Base-by-base conservation (phyloP, 2,797 vertebrate species). In the Micropoecilia bifurca region DNA sequence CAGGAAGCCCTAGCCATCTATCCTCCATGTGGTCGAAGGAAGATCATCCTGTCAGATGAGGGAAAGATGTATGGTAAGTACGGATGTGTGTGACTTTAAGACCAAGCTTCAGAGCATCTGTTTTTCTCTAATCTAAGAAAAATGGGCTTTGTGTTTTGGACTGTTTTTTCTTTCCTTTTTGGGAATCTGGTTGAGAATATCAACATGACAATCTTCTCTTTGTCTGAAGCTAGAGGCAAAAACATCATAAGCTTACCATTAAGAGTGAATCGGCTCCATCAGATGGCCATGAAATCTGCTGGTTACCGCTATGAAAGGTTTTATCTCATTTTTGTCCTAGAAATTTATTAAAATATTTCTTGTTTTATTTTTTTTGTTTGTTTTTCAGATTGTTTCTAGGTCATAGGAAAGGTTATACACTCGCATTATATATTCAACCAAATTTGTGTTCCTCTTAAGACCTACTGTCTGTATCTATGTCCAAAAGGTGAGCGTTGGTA, bases 1-100 rank as follows among this genome's bases (percentile, higher is more conserved):
- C 99, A 99, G 95, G 99, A 99, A 94, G 99, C 99, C 74, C 95
- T 99, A 93, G 99, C 99, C 89, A 99, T 99, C 93, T 99, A 99
- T 93, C 99, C 99, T 73, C 99, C 99, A 0, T 99, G 99, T 92
- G 99, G 99, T 80, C 97, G 99, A 91, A 96, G 99, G 94, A 99
- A 99, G 96, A 99, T 99, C 96, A 99, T 99, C 94, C 96, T 99
- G 85, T 99, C 99, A 43, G 99, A 99, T 78, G 99, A 99, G 95
- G 99, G 99, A 92, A 99, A 99, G 96, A 99, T 99, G 99, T 99
- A 99, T 95, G 99, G 99, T 99, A 96, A 98, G 99, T 97, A 80
- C 75, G 79, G 55, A 79, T 73, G 47, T 74, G 77, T 71, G 39
- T 14, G 2, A 59, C 16, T 68, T 13, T 28, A 33, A 39, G 22